Conservation (phyloP, 2,113 vertebrate genomes). For the Smithornis capensis region DNA sequence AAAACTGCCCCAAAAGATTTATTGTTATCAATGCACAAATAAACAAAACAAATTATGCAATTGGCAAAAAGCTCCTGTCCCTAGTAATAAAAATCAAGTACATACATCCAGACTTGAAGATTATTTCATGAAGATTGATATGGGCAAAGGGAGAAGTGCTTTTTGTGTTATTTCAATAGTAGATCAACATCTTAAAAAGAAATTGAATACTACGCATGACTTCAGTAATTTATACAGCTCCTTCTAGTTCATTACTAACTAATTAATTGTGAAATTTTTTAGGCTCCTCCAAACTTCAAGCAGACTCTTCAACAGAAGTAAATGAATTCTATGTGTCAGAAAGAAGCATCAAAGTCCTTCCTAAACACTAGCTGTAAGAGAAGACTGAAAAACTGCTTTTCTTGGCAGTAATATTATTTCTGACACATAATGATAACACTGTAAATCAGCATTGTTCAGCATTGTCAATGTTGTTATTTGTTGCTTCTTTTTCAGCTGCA, state of each 20-base stretch:
- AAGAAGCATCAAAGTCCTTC: background rate
- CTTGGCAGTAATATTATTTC: background rate
- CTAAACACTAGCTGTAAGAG: background rate
- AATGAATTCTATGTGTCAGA: background rate
- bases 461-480: background rate
- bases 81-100: background rate
- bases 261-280: background rate
- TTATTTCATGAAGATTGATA: background rate
- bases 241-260: background rate
- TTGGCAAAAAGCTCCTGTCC: background rate
- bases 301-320: background rate
- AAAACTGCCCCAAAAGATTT: background rate
- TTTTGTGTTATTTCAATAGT: background rate
- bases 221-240: background rate
- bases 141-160: background rate
- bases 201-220: accelerated
- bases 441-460: background rate
- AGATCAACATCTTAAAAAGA: background rate
- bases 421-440: background rate
- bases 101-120: background rate
- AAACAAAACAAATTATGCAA: background rate
- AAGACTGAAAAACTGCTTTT: background rate
- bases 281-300: background rate
- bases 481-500: background rate
- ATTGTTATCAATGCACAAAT: background rate